Percentiles rank a stretch among this genome's conserved stretches.
phyloP scores from a whole-genome alignment of 2,888 invertebrate genomes.

The Papilio protenor region DNA sequence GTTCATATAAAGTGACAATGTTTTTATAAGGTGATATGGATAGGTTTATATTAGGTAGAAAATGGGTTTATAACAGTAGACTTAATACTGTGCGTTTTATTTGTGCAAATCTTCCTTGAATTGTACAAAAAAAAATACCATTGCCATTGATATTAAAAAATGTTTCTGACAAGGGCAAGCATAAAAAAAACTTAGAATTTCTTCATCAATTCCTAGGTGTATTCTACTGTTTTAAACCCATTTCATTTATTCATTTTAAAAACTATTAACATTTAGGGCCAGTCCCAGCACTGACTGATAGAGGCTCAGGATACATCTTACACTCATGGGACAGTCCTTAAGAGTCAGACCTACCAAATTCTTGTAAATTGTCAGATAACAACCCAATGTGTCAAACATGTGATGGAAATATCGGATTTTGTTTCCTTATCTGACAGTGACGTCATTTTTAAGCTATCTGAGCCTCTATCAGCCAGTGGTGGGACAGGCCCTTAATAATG shows the following conservation, averaged over 20 bases:
- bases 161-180: background rate
- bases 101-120: slow-evolving; percentile 27
- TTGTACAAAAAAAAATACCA: background rate
- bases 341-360: too few relatives aligned
- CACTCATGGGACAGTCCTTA: too few relatives aligned
- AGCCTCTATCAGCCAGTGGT: too few relatives aligned
- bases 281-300: too few relatives aligned
- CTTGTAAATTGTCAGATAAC: too few relatives aligned
- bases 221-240: slow-evolving; percentile 5
- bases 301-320: too few relatives aligned
- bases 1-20: background rate
- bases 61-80: slow-evolving; percentile 29
- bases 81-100: slow-evolving; percentile 31
- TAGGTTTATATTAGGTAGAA: slow-evolving; percentile 12
- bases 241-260: background rate
- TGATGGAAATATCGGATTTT: too few relatives aligned
- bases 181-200: background rate
- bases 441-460: too few relatives aligned
- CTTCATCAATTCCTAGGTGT: background rate
- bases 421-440: too few relatives aligned
- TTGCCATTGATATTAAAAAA: background rate
- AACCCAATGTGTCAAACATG: too few relatives aligned
- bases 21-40: slow-evolving; percentile 27
- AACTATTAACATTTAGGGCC: background rate
- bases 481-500: too few relatives aligned